Evolutionary conservation across 2,797 vertebrate genomes (phyloP), one percentile per base, ranked within the genome.

Genomic region (Staurois parvus): DNA sequence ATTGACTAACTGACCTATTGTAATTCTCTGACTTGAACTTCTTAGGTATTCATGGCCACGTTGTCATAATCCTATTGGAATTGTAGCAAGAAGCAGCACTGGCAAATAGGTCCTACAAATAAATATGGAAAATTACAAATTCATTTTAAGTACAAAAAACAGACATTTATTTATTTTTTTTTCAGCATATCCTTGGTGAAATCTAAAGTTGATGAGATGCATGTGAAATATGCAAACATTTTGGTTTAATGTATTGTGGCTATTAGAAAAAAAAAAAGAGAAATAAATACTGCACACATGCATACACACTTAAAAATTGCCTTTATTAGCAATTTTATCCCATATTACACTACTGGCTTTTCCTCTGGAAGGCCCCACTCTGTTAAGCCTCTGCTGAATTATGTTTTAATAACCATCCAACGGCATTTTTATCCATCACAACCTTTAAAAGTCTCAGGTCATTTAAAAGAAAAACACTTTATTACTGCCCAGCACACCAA

Each of bases 401-500:
- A 89, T 90, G 87, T 90, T 91, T 89, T 90, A 92, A 92, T 90
- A 92, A 88, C 76, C 29, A 89, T 89, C 76, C 87, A 88, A 83
- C 88, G 80, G 84, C 84, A 91, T 91, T 90, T 88, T 84, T 87
- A 91, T 92, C 91, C 89, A 91, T 89, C 88, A 88, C 81, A 90
- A 79, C 88, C 81, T 92, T 91, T 91, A 89, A 89, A 90, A 91
- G 76, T 89, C 89, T 89, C 91, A 91, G 89, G 72, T 87, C 84
- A 88, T 93, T 90, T 76, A 86, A 90, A 89, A 90, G 87, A 89
- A 52, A 90, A 91, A 87, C 84, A 89, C 90, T 93, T 95, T 94
- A 94, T 93, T 94, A 94, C 93, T 91, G 90, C 89, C 90, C 91
- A 78, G 83, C 90, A 88, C 90, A 91, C 87, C 3, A 90, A 93